Base-by-base conservation (phyloP, 2,797 vertebrate species). In the Anolis apletophallus region DNA sequence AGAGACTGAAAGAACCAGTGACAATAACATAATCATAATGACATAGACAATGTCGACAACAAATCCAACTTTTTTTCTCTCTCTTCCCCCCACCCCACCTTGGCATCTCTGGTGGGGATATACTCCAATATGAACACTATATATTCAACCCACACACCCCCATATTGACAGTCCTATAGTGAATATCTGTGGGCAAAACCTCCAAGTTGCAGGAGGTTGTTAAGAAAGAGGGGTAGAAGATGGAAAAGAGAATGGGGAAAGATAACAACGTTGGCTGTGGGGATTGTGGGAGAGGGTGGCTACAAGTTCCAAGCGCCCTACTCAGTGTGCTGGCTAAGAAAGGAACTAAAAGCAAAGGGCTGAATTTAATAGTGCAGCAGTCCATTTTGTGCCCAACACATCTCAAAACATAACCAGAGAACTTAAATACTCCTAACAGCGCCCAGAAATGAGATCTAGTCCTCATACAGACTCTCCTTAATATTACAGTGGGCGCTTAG, bases 361-460 rank as follows among this genome's bases (percentile, higher is more conserved):
- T 71, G 54, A 50, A 87, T 79, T 61, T 85, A 5, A 59, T 1
- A 74, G 21, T 0, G 0, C 54, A 0, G 0, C 1, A 50, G 23
- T 54, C 50, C 46, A 81, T 6, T 29, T 14, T 46, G 69, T 1
- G 79, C 77, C 0, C 50, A 54, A 87, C 40, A 26, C 17, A 0
- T 0, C 0, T 34, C 4, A 0, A 36, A 50, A 2, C 82, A 16
- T 40, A 4, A 36, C 83, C 12, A 36, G 9, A 55, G 23, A 80
- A 74, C 57, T 68, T 11, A 29, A 71, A 69, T 2, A 83, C 8
- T 16, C 7, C 72, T 29, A 72, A 40, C 61, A 81, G 54, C 17
- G 16, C 59, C n/a, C 13, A 0, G 19, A 11, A 11, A 1, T 29
- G 81, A 75, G 54, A 55, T 23, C 59, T 55, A 32, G n/a, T 76